Evolutionary conservation across 2,113 vertebrate genomes (phyloP).

Genomic region (Alces alces): DNA sequence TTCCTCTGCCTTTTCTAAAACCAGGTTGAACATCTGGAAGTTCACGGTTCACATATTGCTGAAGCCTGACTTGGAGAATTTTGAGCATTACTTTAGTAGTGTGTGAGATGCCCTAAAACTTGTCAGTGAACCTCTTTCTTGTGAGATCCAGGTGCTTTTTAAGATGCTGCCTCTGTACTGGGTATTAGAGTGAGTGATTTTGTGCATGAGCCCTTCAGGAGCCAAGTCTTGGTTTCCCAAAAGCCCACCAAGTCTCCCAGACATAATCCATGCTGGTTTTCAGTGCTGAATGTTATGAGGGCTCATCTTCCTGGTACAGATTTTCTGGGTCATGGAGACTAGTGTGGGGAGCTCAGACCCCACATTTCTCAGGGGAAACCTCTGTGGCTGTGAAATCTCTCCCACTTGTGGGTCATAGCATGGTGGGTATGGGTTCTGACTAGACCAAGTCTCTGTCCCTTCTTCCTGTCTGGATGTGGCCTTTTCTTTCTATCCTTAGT

Average conservation of each 20-base stretch:
- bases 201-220: background rate
- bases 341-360: background rate
- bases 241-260: background rate
- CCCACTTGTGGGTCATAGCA: background rate
- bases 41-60: background rate
- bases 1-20: background rate
- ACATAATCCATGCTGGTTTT: background rate
- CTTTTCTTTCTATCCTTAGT: background rate
- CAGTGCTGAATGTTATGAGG: background rate
- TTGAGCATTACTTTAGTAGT: background rate
- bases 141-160: background rate
- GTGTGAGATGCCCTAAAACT: background rate
- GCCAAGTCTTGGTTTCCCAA: background rate
- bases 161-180: background rate
- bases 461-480: background rate
- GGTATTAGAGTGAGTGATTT: background rate
- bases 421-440: background rate
- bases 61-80: background rate
- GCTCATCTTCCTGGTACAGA: background rate
- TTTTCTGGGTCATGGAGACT: background rate
- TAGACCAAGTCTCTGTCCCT: background rate
- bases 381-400: background rate
- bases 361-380: background rate
- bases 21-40: background rate
- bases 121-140: background rate